Percentiles rank a stretch among this genome's conserved stretches.
These are phyloP conservation scores for Andrena trimmerana DNA, from an alignment of 2,888 invertebrate species.

Conservation along the genomic window DNA sequence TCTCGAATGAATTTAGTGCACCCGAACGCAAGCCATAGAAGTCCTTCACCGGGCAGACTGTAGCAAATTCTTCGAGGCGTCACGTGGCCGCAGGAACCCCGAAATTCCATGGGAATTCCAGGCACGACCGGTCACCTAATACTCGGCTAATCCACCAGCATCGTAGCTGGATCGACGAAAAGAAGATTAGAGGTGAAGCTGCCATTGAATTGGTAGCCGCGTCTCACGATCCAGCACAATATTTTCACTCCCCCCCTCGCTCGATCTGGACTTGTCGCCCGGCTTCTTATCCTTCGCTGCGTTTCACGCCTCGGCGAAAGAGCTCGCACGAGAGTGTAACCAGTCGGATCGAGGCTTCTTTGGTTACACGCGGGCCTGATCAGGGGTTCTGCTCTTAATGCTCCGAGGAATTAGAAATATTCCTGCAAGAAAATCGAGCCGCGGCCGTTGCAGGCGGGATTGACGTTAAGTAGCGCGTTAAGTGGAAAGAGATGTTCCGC, in stretches of 20 bases:
- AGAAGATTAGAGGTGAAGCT: slow-evolving; percentile 62
- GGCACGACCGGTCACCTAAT: slow-evolving; percentile 65
- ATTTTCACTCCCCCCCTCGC: slow-evolving; percentile 27
- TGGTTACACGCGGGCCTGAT: slow-evolving; percentile 28
- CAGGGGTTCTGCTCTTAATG: neutral
- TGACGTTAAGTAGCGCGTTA: slow-evolving; percentile 27
- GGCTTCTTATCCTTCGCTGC: neutral
- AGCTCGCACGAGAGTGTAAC: slow-evolving; percentile 10
- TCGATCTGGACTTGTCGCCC: slow-evolving; percentile 30
- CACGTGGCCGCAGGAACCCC: slow-evolving; percentile 54
- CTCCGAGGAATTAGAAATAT: slow-evolving; percentile 18
- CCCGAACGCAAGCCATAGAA: slow-evolving; percentile 58
- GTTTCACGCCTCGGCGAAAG: slow-evolving; percentile 14
- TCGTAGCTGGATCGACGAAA: slow-evolving; percentile 60
- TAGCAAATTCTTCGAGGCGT: slow-evolving; percentile 69
- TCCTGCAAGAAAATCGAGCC: neutral
- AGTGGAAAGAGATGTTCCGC: slow-evolving; percentile 8
- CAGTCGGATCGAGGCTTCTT: slow-evolving; percentile 31
- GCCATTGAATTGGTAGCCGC: slow-evolving; percentile 56
- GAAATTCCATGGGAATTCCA: slow-evolving; percentile 71
- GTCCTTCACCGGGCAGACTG: slow-evolving; percentile 46
- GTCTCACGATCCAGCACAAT: slow-evolving; percentile 29
- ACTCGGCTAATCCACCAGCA: slow-evolving; percentile 66
- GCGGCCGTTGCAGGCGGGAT: neutral
- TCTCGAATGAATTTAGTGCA: slow-evolving; percentile 44